Conservation (phyloP, 35 echinoderm and acorn worm genomes). For the Stichopus chloronotus region DNA sequence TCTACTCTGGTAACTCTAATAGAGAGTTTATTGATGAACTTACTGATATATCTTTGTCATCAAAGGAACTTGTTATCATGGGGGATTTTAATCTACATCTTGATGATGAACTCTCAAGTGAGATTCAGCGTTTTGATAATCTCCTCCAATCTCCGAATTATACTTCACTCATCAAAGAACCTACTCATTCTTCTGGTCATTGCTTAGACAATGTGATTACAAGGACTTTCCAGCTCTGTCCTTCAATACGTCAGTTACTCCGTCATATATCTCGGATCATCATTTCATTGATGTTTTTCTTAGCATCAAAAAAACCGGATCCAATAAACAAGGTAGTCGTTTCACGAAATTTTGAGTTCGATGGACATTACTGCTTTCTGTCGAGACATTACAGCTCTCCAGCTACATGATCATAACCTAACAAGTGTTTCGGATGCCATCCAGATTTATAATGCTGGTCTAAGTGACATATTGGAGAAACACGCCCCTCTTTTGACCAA, state of each 20-base stretch:
- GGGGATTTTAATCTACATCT: constrained; percentile 33
- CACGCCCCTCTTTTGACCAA: constrained; percentile 36
- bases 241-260: not conserved
- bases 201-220: constrained; percentile 50
- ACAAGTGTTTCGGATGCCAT: constrained; percentile 18
- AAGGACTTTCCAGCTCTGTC: constrained; percentile 35
- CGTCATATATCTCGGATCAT: constrained; percentile 46
- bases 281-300: constrained; percentile 53
- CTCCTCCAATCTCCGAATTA: constrained; percentile 19
- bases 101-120: not conserved
- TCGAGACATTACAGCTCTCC: constrained; percentile 28
- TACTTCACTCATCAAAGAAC: constrained; percentile 12
- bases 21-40: constrained; percentile 48
- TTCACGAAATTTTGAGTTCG: constrained; percentile 15
- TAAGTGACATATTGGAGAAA: too few species aligned
- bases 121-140: constrained; percentile 9
- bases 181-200: constrained; percentile 32
- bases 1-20: not conserved
- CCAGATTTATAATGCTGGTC: too few species aligned
- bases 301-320: constrained; percentile 47
- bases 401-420: constrained; percentile 1
- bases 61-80: constrained; percentile 46
- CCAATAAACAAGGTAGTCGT: constrained; percentile 13
- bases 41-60: constrained; percentile 45
- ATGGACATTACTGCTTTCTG: constrained; percentile 39